Evolutionary conservation across 2,113 vertebrate species (phyloP).

Genomic region (Manacus vitellinus): DNA sequence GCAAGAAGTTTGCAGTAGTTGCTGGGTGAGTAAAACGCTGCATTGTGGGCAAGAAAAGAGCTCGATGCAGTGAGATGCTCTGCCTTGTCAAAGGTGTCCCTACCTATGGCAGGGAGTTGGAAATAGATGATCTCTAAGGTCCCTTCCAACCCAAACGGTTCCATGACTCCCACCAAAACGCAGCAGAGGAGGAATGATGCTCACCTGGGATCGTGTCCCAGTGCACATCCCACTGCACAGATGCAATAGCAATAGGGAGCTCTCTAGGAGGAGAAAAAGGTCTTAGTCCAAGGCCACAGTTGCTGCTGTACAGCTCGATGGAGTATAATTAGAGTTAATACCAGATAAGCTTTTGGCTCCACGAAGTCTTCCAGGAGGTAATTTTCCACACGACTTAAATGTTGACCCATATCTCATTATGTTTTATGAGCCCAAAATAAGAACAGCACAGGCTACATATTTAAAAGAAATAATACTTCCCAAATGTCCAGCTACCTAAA

Average conservation of each 20-base stretch:
- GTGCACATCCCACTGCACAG: accelerated
- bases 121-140: neutral
- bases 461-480: constrained; percentile 7
- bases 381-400: constrained; percentile 46
- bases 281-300: neutral
- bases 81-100: neutral
- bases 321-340: constrained; percentile 41
- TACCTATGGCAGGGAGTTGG: neutral
- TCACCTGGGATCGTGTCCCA: accelerated
- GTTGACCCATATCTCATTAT: constrained; percentile 45
- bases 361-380: constrained; percentile 50
- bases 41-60: neutral
- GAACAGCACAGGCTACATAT: neutral
- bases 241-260: accelerated
- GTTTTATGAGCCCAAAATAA: constrained; percentile 49
- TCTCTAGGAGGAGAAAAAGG: neutral
- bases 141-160: neutral
- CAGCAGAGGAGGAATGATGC: neutral
- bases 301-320: neutral
- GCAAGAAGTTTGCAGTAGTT: neutral
- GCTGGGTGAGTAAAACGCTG: neutral
- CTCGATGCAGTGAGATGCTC: neutral
- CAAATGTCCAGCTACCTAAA: constrained; percentile 20
- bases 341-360: constrained; percentile 44
- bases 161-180: neutral